Evolutionary conservation across 2,797 vertebrate genomes (phyloP), one percentile per base, ranked within the genome.

Genomic region (Carapus acus): DNA sequence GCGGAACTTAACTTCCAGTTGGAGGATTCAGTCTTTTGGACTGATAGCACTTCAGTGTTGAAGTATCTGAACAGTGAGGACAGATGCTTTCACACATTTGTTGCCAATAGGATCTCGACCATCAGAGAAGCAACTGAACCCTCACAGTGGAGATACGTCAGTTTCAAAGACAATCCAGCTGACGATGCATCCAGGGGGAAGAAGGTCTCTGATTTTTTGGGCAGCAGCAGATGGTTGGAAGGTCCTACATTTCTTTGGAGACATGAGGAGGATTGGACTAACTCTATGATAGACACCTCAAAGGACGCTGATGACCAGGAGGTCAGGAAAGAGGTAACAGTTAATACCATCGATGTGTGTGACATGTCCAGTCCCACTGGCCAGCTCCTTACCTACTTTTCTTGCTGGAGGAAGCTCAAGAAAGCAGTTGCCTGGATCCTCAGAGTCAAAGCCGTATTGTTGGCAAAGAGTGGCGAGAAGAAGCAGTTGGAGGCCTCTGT

Each of bases 11-110:
- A 19, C 24, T 45, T 7, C 12, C 18, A 14, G 6, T 4, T 58
- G 16, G 3, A 38, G 1, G 36, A n/a, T 12, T 41, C 44, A 3
- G 0, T 0, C 8, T 63, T 58, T 29, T 45, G 48, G 49, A 58
- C 45, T 3, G 41, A 62, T 9, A 43, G 52, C 4, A 50, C 33
- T n/a, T 37, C 42, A n/a, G 54, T 55, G 2, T 31, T 66, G 0
- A 62, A 66, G 15, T 71, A 67, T 12, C 43, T 61, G 11, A 4
- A 1, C 0, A 56, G 48, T 21, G 31, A 71, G 33, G 19, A 16
- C 7, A 49, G 2, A 9, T 1, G 21, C 2, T 57, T 54, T 16
- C 34, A 57, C n/a, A 70, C 40, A 1, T 70, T 58, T 21, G 9
- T 65, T 2, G 41, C 54, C n/a, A 66, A 65, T 9, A 62, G 27